Conservation (phyloP, 2,888 invertebrate species). For the Chaetogeoica ovagalla region DNA sequence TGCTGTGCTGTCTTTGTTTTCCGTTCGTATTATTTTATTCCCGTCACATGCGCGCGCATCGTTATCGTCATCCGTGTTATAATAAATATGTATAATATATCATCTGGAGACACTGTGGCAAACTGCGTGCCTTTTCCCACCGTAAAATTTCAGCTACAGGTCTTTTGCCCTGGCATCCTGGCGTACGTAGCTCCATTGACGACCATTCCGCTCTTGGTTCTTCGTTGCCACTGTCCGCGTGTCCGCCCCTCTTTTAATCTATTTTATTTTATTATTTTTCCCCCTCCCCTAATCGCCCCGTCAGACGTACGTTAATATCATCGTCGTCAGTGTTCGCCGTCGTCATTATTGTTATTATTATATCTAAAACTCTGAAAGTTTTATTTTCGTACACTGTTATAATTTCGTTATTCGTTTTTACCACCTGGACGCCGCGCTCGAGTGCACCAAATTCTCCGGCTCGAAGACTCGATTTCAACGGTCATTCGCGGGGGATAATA, state of each 20-base stretch:
- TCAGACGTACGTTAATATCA: too few species aligned
- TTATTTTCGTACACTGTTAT: constrained; percentile 27
- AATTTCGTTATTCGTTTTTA: neutral
- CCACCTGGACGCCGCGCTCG: neutral
- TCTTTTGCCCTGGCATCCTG: constrained; percentile 38
- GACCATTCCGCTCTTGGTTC: neutral
- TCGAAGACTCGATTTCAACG: neutral
- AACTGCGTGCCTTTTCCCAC: constrained; percentile 2
- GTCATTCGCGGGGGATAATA: neutral
- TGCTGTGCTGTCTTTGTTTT: too few species aligned
- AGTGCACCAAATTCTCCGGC: neutral
- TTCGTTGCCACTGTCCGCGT: neutral
- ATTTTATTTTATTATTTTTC: constrained; percentile 25
- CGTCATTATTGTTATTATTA: neutral
- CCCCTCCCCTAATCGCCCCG: neutral
- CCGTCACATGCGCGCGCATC: too few species aligned
- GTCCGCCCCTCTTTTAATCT: constrained; percentile 17
- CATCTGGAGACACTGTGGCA: constrained; percentile 45
- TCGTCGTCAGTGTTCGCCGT: neutral
- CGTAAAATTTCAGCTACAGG: constrained; percentile 23
- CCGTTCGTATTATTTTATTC: too few species aligned
- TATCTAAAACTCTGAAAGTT: constrained; percentile 1
- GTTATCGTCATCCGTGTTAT: too few species aligned
- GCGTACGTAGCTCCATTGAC: neutral
- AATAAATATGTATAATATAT: too few species aligned